Base-by-base conservation (phyloP, 2,113 vertebrate genomes). In the Craseonycteris thonglongyai region DNA sequence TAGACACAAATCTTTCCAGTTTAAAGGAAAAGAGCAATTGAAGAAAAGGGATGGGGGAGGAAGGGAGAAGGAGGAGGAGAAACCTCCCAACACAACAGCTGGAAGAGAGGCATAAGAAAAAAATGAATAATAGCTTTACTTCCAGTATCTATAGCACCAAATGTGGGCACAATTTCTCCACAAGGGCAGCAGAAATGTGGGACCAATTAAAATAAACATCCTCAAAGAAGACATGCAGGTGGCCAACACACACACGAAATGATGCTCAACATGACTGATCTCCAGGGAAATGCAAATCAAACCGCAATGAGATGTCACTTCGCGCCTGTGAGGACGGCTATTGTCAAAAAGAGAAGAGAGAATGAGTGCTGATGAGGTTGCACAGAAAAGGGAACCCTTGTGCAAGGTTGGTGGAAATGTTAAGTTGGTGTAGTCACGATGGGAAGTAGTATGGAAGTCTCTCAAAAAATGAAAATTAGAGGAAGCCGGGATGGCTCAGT, bases 111-210 rank as follows among this genome's bases (percentile, higher is more conserved):
- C 38, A 71, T 59, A 30, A 90, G 54, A 69, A 75, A 40, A 79
- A 22, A 22, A 69, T 9, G n/a, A 75, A 0, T 12, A 59, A 28
- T 6, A 35, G 18, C 45, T 45, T 80, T 24, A 35, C 16, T 22
- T 47, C 16, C 15, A 54, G 26, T 22, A 26, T 28, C 0, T 3
- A 40, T 0, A 54, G 38, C 28, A 5, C 19, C 7, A 24, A 66
- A 58, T 3, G 38, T 47, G 69, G 51, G 5, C 61, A 56, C 22
- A 54, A 28, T 19, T 51, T 26, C 24, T 84, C 26, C 35, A 28
- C 2, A 33, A 7, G 3, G 49, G n/a, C 5, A 38, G 40, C 1
- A 54, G n/a, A 90, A 58, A 87, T 47, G n/a, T 7, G 61, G 47
- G 28, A n/a, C 65, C 59, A 19, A 6, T 65, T 51, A 24, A 28